Conservation (phyloP, 2,888 invertebrate species). For the Leucophenga montana region DNA sequence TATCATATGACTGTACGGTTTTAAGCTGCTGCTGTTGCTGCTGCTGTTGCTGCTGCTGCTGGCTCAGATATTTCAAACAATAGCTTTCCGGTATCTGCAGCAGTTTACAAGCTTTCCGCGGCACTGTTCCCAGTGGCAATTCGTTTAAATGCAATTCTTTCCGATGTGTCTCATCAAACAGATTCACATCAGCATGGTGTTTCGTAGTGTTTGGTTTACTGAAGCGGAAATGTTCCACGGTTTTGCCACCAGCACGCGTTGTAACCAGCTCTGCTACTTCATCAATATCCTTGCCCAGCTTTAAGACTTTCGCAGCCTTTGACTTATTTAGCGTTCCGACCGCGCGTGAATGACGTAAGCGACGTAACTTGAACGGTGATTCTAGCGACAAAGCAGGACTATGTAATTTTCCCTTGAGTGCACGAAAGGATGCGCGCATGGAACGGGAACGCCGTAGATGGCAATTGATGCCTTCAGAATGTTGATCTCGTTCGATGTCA, state of each 20-base stretch:
- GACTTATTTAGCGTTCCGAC: conserved; percentile 48
- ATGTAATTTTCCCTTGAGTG: conserved; percentile 77
- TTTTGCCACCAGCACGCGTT: conserved; percentile 41
- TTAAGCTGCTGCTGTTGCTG: conserved; percentile 26
- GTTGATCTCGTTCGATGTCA: conserved; percentile 29
- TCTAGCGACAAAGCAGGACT: conserved; percentile 59
- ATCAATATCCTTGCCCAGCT: conserved; percentile 56
- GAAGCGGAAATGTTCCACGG: background rate
- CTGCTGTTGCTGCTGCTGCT: conserved; percentile 36
- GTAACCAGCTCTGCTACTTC: conserved; percentile 49
- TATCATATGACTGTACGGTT: background rate
- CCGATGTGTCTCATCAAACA: conserved; percentile 44
- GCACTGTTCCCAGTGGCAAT: conserved; percentile 62
- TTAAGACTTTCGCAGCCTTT: conserved; percentile 48
- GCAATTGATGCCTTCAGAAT: conserved; percentile 3
- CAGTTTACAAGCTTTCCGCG: conserved; percentile 69
- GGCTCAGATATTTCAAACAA: conserved; percentile 47
- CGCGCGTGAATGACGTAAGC: conserved; percentile 43
- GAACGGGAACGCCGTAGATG: conserved; percentile 78
- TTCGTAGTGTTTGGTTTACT: conserved; percentile 13
- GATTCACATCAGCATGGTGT: conserved; percentile 36
- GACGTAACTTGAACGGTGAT: conserved; percentile 68
- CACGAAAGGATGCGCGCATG: conserved; percentile 80
- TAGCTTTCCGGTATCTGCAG: conserved; percentile 68
- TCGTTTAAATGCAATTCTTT: conserved; percentile 25